Evolutionary conservation across 2,888 invertebrate species (phyloP), one percentile per base, ranked within the genome.

Genomic region (Stegana nigrithorax): DNA sequence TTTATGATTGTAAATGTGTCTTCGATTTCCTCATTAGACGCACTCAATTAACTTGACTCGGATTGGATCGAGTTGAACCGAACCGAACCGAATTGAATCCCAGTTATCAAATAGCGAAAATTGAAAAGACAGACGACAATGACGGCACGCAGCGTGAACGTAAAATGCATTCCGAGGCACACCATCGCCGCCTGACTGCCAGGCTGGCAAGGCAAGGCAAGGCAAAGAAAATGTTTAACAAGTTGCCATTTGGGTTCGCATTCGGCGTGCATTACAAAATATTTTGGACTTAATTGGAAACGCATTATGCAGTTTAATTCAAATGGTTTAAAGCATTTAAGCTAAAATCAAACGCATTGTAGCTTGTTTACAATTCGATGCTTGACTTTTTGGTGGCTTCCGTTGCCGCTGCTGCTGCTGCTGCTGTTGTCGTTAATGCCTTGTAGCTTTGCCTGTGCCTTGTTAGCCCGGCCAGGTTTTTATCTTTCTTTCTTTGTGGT

Each of bases 11-110:
- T 42, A 50, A 47, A 8, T 19, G 17, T 61, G 57, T 59, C n/a
- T 66, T 70, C 67, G 57, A 73, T 80, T 78, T 78, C 78, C 81
- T 78, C 72, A 77, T 78, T 73, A 75, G 65, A 64, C 50, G 62
- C 72, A 73, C 65, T 72, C 73, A 73, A 81, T 80, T 78, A 78
- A 69, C 67, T 65, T 39, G 4, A 39, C n/a, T n/a, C n/a, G n/a
- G n/a, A n/a, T n/a, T n/a, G n/a, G n/a, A n/a, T n/a, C n/a, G n/a
- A n/a, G n/a, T 32, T 32, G 12, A 10, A 36, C 10, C 10, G 36
- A 2, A 32, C n/a, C 32, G 32, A 32, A 32, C 32, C n/a, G 32
- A 32, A 8, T 8, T 32, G 2, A n/a, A 36, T 36, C 36, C 10
- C 36, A 36, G 36, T n/a, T n/a, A n/a, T n/a, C n/a, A n/a, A n/a